Conservation (phyloP, 2,888 invertebrate species). For the Tethea ocularis region DNA sequence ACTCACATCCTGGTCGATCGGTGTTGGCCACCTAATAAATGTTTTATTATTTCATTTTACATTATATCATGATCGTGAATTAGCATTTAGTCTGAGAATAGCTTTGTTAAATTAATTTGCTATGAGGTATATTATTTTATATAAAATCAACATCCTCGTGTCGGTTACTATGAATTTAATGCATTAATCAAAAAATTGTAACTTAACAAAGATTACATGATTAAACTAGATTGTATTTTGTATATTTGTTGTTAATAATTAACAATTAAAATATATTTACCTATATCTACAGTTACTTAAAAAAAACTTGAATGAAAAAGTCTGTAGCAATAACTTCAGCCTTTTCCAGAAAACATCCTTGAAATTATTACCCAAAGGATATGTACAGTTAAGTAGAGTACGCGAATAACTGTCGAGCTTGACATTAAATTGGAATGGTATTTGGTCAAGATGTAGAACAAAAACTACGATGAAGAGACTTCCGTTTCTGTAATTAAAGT, state of each 20-base stretch:
- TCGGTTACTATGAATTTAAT: no score
- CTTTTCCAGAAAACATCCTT: not conserved
- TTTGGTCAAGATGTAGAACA: slow-evolving; percentile 50
- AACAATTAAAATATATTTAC: no score
- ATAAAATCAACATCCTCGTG: no score
- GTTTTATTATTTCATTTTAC: not conserved
- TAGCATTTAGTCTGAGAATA: not conserved
- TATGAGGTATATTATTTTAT: no score
- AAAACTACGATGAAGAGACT: slow-evolving; percentile 53
- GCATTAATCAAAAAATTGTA: no score
- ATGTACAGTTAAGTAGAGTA: slow-evolving; percentile 26
- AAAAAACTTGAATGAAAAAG: no score
- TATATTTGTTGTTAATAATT: no score
- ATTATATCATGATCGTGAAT: not conserved
- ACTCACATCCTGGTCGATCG: slow-evolving; percentile 6
- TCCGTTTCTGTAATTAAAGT: slow-evolving; percentile 81
- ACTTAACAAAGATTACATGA: not conserved
- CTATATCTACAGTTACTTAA: no score
- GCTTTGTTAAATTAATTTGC: no score
- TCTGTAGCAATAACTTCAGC: not conserved
- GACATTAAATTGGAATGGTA: slow-evolving; percentile 61
- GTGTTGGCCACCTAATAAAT: slow-evolving; percentile 2
- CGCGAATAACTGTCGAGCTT: slow-evolving; percentile 45
- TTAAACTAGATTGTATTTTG: no score
- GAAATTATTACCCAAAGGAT: not conserved